A percentile compares a stretch with the other conserved stretches of the same genome.
phyloP scores from a whole-genome alignment of 2,888 invertebrate species.

The Acanthosepion pharaonis region DNA sequence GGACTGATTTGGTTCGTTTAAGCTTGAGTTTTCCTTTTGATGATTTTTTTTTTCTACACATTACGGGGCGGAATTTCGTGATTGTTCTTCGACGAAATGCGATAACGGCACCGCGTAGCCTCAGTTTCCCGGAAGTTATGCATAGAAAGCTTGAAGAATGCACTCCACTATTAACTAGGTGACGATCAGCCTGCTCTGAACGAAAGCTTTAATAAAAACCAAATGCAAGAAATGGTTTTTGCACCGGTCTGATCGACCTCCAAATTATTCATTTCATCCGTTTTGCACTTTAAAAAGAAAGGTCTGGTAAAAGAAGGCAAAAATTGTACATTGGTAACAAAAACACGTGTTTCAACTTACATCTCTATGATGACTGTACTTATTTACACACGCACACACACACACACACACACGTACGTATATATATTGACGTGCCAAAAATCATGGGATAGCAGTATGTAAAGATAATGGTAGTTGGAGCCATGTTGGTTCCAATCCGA shows the following conservation, averaged over 20 bases:
- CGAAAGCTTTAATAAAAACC: not conserved
- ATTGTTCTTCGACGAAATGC: not conserved
- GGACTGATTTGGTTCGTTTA: not conserved
- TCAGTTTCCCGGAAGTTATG: constrained; percentile 20
- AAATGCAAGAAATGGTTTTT: not conserved
- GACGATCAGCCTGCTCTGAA: not conserved
- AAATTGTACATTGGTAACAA: not conserved
- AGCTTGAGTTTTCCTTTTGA: not conserved
- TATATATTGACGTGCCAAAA: too few species aligned
- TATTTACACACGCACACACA: not conserved
- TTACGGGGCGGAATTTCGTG: not conserved
- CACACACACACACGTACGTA: too few species aligned
- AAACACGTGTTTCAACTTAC: not conserved
- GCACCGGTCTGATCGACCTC: not conserved
- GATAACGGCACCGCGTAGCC: not conserved
- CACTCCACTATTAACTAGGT: not conserved
- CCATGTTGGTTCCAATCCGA: too few species aligned
- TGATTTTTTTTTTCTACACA: not conserved
- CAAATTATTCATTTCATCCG: not conserved
- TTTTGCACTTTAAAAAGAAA: not conserved
- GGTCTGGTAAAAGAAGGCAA: too few species aligned
- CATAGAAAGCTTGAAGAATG: not conserved
- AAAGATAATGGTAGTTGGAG: too few species aligned
- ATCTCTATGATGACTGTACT: not conserved
- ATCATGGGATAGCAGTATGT: too few species aligned